Evolutionary conservation across 2,888 invertebrate species (phyloP), one percentile per base, ranked within the genome.

Genomic region (Hirudinaria manillensis): DNA sequence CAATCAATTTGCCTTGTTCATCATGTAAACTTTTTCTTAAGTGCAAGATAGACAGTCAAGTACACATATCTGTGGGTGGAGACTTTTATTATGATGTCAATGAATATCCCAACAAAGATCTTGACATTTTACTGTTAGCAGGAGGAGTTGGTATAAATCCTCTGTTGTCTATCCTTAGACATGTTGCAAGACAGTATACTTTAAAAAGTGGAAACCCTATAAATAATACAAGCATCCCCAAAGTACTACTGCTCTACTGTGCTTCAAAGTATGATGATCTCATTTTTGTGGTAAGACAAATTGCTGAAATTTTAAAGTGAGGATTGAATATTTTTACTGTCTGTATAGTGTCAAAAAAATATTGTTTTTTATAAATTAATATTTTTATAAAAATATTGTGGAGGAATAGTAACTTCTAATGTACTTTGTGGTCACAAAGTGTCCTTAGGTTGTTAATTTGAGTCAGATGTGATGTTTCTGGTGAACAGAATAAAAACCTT

Each of bases 101-200:
- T 32, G 53, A 53, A 45, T 2, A 72, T 34, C 29, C 19, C 21
- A 51, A 72, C n/a, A 72, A 32, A 27, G 34, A 29, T 21, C 13
- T 34, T 7, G 34, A 73, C n/a, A 2, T 73, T n/a, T 29, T 73
- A 32, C 34, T 73, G 65, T n/a, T 73, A 36, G 87, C 86, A 16
- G 87, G 87, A 7, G 87, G 87, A 1, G 86, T 87, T 21, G 87
- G 87, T 7, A 85, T 87, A 34, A 87, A 87, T 78, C 87, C 87
- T 29, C 78, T 87, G 10, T 80, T 81, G 61, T 86, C 86, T 45
- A 87, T 87, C 74, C 71, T 84, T 27, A 80, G 80, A 66, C 83
- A 85, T 77, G 81, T 83, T 29, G 76, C 79, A 38, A 24, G 66
- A n/a, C 27, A 68, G 34, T 51, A 10, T 10, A 45, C 16, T 45